Base-by-base conservation (phyloP, 2,888 invertebrate species). In the Pollenia labialis region DNA sequence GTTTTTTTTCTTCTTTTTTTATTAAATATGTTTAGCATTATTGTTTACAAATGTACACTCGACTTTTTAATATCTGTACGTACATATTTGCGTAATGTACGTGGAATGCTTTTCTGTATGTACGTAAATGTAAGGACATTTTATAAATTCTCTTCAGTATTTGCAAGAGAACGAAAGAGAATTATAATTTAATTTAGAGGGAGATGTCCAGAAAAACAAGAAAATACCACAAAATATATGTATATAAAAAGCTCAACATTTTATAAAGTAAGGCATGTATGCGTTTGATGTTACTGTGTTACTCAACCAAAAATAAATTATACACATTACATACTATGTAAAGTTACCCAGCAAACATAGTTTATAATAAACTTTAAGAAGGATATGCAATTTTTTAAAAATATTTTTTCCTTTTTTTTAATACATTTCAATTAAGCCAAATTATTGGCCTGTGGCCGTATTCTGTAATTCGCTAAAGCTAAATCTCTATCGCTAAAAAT, bases 211-310 rank as follows among this genome's bases (percentile, higher is more conserved):
- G 52, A 23, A 52, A 54, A 18, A 44, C 14, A 54, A 10, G 18
- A 4, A 40, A 7, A 4, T 1, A 40, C 0, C 16, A 44, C 3
- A 16, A 18, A 14, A 50, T 18, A 11, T 12, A 50, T 18, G 8
- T 12, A 14, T 54, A 68, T 18, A 40, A 56, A 77, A 64, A 68
- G 77, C 77, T 68, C 66, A 56, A 77, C 48, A 66, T 66, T 48
- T 68, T 46, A 48, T 18, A 58, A 48, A 56, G 54, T 77, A 66
- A 54, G 54, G 18, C 52, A 75, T 64, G n/a, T 54, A 42, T 23
- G 18, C 52, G 32, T 6, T 32, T 32, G 4, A 44, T 42, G 40
- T 44, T 64, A 18, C 18, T 46, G 64, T 64, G 44, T 46, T 46
- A 44, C 44, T 64, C 10, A 64, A 64, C 44, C 16, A 18, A 12